phyloP scores from a whole-genome alignment of 2,888 invertebrate species.

The Oxytorus armatus region DNA sequence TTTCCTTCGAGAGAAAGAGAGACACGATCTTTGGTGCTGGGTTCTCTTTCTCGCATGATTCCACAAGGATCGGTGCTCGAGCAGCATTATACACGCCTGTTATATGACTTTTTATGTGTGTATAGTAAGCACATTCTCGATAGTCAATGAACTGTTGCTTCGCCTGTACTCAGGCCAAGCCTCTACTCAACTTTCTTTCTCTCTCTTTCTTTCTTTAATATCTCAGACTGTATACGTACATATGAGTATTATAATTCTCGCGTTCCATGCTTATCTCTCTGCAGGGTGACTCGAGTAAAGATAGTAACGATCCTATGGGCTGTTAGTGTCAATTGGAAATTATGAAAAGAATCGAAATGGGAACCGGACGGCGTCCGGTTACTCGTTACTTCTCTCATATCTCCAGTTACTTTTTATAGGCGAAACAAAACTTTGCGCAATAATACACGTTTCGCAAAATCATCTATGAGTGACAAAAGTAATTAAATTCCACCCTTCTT shows the following conservation, averaged over 20 bases:
- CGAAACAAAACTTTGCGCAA: too few species aligned
- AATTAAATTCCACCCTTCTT: too few species aligned
- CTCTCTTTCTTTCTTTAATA: constrained; percentile 27
- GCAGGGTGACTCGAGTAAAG: constrained; percentile 10
- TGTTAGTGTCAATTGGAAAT: constrained; percentile 31
- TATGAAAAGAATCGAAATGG: not conserved
- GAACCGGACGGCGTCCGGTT: not conserved
- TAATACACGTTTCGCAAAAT: too few species aligned
- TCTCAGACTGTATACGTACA: constrained; percentile 3
- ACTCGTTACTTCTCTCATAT: not conserved
- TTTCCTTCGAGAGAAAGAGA: constrained; percentile 37
- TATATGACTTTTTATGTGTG: constrained; percentile 10
- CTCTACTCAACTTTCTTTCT: constrained; percentile 45
- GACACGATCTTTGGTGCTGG: constrained; percentile 1
- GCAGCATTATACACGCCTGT: constrained; percentile 19
- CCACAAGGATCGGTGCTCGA: constrained; percentile 3
- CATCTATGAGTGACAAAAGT: too few species aligned
- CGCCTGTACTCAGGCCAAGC: constrained; percentile 43
- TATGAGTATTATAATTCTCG: constrained; percentile 21
- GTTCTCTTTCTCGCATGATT: constrained; percentile 36
- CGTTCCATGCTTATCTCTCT: constrained; percentile 20
- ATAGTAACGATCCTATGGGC: constrained; percentile 19
- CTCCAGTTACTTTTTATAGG: not conserved
- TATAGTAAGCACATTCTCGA: constrained; percentile 66
- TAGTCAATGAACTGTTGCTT: constrained; percentile 71